Percentiles rank a stretch among this genome's conserved stretches.
Conservation (phyloP, 2,113 vertebrate genomes). For the Passer montanus region DNA sequence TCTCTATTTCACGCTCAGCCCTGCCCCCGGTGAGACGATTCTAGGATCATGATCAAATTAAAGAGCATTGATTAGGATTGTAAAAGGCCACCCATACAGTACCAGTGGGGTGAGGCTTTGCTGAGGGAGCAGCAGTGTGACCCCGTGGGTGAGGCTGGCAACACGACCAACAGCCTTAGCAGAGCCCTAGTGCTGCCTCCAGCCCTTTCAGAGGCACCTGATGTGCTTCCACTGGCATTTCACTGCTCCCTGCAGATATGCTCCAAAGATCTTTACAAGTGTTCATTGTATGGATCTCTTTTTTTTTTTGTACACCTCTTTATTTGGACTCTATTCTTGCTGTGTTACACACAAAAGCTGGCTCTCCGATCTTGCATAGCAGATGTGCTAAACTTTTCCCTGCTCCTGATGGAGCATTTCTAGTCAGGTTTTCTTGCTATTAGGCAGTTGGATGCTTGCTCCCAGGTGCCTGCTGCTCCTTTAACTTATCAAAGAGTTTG, state of each 20-base stretch:
- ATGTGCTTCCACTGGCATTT: background rate
- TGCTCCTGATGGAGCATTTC: background rate
- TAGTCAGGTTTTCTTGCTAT: background rate
- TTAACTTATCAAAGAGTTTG: constrained; percentile 37
- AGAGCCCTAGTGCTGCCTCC: background rate
- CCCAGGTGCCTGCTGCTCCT: constrained; percentile 35
- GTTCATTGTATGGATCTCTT: background rate
- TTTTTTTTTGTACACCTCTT: background rate
- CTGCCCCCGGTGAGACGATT: constrained; percentile 13
- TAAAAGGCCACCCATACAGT: background rate
- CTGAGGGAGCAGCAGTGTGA: background rate
- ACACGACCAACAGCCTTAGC: accelerated
- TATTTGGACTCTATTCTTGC: background rate
- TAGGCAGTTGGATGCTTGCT: background rate
- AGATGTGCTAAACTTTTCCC: background rate
- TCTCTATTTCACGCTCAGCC: background rate
- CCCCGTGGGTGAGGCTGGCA: background rate
- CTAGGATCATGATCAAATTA: background rate
- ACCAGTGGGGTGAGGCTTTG: accelerated
- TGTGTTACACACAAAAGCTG: background rate
- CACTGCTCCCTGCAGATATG: background rate
- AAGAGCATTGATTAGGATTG: background rate
- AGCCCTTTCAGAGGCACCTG: background rate
- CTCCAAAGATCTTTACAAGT: background rate
- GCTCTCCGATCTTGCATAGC: background rate